A percentile compares a stretch with the other conserved stretches of the same genome.
phyloP scores from a whole-genome alignment of 2,888 invertebrate genomes.

The Cephonodes hylas region DNA sequence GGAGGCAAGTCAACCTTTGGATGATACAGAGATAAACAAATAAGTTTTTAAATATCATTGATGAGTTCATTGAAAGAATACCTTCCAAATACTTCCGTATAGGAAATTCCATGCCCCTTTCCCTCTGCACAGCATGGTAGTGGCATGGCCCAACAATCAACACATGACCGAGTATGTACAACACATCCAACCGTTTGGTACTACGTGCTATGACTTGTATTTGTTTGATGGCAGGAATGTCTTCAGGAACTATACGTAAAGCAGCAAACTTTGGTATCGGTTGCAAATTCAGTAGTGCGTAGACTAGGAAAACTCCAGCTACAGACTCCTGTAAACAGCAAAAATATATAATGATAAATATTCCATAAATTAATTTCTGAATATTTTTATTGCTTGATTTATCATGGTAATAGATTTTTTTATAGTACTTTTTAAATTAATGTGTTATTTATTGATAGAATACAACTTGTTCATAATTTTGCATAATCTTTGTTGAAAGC shows the following conservation, averaged over 20 bases:
- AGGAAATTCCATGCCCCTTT: constrained; percentile 54
- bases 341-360: not conserved
- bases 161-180: constrained; percentile 56
- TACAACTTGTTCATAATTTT: too few relatives aligned
- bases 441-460: too few relatives aligned
- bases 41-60: too few relatives aligned
- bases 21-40: too few relatives aligned
- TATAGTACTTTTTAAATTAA: too few relatives aligned
- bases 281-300: constrained; percentile 55
- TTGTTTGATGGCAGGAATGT: constrained; percentile 43
- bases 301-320: constrained; percentile 62
- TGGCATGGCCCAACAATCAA: constrained; percentile 50
- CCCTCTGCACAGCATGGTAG: constrained; percentile 48
- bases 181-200: constrained; percentile 50
- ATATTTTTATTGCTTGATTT: too few relatives aligned
- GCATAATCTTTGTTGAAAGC: too few relatives aligned
- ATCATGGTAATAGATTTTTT: too few relatives aligned
- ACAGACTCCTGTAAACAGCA: constrained; percentile 50
- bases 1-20: too few relatives aligned
- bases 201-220: constrained; percentile 49
- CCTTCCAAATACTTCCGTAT: constrained; percentile 63
- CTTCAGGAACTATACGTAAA: constrained; percentile 51
- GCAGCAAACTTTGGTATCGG: constrained; percentile 54
- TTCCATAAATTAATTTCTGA: too few relatives aligned
- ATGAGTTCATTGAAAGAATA: too few relatives aligned